Evolutionary conservation across 2,113 vertebrate genomes (phyloP).

Genomic region (western clawed frog (Xenopus tropicalis)): DNA sequence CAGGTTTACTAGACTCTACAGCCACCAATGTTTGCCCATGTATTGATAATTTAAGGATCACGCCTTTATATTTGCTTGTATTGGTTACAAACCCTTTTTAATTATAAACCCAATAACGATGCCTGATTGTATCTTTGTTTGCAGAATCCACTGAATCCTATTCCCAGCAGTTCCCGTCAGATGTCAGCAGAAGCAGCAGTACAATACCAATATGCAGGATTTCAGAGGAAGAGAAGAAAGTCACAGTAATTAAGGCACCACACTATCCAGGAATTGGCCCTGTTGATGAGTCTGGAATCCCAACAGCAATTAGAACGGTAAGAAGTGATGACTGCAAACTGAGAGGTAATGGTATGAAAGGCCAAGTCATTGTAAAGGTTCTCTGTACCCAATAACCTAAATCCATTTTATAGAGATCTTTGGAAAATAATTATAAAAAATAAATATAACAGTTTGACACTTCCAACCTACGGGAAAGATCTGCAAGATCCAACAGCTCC

Average conservation of each 20-base stretch:
- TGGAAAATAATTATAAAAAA: no score
- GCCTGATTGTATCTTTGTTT: slow-evolving; percentile 43
- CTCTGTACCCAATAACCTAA: no score
- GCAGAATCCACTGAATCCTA: slow-evolving; percentile 68
- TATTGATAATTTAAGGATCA: no score
- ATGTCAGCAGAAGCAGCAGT: slow-evolving; percentile 65
- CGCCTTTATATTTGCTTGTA: background rate
- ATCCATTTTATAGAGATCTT: no score
- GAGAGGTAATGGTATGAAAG: background rate
- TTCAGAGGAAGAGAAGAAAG: slow-evolving; percentile 89
- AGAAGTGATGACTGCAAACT: slow-evolving; percentile 53
- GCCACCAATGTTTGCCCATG: no score
- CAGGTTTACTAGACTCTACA: no score
- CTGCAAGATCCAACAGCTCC: no score
- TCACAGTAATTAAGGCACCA: slow-evolving; percentile 90
- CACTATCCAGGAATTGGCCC: slow-evolving; percentile 94
- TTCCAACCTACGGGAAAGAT: no score
- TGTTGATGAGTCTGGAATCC: slow-evolving; percentile 90
- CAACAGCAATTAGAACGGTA: slow-evolving; percentile 94
- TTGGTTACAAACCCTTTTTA: background rate
- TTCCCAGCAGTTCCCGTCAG: slow-evolving; percentile 73
- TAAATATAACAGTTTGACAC: no score
- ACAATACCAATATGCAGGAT: slow-evolving; percentile 86
- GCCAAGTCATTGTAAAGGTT: no score
- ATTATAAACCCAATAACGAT: background rate